Evolutionary conservation across 2,888 invertebrate species (phyloP), one percentile per base, ranked within the genome.

Genomic region (Cosmopolites sordidus): DNA sequence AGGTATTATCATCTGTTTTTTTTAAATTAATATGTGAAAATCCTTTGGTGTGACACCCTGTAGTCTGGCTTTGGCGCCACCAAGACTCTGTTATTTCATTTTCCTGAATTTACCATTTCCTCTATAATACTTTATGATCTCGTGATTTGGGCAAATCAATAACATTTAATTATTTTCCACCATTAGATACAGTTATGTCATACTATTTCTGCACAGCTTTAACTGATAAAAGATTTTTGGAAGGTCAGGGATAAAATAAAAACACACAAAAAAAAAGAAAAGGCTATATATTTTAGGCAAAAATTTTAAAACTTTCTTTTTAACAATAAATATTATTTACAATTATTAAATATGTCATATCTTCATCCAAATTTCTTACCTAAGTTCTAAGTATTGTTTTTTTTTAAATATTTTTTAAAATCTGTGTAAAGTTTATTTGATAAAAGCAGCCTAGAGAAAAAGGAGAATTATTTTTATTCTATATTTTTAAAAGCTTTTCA

Each of bases 261-360:
- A 48, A 54, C 15, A 46, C 38, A 16, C 37, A 29, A 2, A 1
- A 2, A 52, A 53, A 41, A 42, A 44, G 52, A 56, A 56, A 56
- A 49, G 43, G 48, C 44, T n/a, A 44, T 56, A 41, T 53, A 53
- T 49, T 49, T 33, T 48, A 45, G 56, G 56, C 56, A 16, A 53
- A 49, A 29, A 46, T 53, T 53, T 43, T 16, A 53, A 52, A 33
- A 4, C 4, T 22, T 22, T 8, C 8, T 15, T 40, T 52, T 56
- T 49, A 48, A 48, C 48, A 56, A 53, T 46, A 53, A 45, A 45
- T 44, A 33, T 33, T 49, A 53, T 53, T 53, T 56, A 56, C 53
- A 53, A 48, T 30, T 45, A 51, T 55, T 39, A 47, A 43, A 51
- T 29, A 43, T 33, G 17, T 27, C 49, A 47, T 40, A 39, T 47